These are phyloP conservation scores for Ryuthela nishihirai DNA, from an alignment of 2,888 invertebrate species.

Conservation along the genomic window DNA sequence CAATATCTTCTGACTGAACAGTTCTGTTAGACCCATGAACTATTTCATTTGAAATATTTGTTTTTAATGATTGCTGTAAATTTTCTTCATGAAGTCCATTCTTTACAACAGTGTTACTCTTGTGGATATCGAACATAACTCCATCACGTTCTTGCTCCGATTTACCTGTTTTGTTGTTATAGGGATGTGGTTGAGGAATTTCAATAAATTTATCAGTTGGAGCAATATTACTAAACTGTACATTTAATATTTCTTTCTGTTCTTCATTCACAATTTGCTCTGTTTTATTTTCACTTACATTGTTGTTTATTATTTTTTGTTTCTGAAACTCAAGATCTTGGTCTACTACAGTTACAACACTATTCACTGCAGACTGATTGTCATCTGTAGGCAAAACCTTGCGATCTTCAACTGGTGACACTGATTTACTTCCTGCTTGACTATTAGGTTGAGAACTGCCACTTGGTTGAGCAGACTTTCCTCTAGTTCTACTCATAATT, in stretches of 20 bases:
- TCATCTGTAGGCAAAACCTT: background rate
- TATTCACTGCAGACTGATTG: background rate
- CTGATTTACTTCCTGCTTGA: too few species aligned
- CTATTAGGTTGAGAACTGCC: background rate
- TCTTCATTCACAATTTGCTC: too few species aligned
- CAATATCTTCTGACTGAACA: slow-evolving; percentile 18
- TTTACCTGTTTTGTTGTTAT: too few species aligned
- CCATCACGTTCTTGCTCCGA: too few species aligned
- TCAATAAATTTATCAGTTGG: too few species aligned
- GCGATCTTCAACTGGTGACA: background rate
- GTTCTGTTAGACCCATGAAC: slow-evolving; percentile 9
- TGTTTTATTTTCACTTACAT: too few species aligned
- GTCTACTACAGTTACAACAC: background rate
- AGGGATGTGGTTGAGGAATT: too few species aligned
- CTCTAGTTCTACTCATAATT: slow-evolving; percentile 78
- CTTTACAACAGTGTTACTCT: slow-evolving; percentile 5
- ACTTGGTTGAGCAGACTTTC: slow-evolving; percentile 2
- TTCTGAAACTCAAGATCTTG: too few species aligned
- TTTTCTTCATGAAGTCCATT: slow-evolving; percentile 11
- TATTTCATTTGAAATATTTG: slow-evolving; percentile 17
- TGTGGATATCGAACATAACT: too few species aligned
- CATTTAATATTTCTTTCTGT: too few species aligned
- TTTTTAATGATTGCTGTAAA: slow-evolving; percentile 2
- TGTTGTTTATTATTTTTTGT: too few species aligned
- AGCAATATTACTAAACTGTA: too few species aligned